Conservation (phyloP, 2,888 invertebrate species). For the Eurytoma adleriae region DNA sequence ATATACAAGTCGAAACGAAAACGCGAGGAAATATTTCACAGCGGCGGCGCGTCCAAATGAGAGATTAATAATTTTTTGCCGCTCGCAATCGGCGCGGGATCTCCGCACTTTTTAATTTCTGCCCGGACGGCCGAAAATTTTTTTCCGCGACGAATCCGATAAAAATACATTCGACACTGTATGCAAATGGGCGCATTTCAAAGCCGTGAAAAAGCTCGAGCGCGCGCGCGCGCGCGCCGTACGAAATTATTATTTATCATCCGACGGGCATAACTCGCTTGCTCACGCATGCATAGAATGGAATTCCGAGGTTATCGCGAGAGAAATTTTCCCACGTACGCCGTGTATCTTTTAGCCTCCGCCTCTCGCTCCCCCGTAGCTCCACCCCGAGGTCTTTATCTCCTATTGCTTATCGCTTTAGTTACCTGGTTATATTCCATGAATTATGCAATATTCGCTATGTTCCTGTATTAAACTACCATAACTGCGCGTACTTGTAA, state of each 20-base stretch:
- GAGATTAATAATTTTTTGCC: conserved; percentile 20
- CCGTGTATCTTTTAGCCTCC: neutral
- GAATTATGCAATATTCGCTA: too few relatives aligned
- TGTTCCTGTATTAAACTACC: too few relatives aligned
- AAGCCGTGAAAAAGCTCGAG: neutral
- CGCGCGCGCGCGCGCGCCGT: conserved; percentile 8
- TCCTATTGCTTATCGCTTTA: too few relatives aligned
- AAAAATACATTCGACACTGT: conserved; percentile 28
- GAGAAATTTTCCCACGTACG: conserved; percentile 18
- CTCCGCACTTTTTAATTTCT: conserved; percentile 24
- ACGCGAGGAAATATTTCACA: neutral
- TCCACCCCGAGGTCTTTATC: too few relatives aligned
- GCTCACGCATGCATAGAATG: neutral
- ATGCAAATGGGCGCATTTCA: conserved; percentile 17
- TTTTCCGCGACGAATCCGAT: neutral
- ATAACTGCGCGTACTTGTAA: too few relatives aligned
- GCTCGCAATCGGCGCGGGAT: neutral
- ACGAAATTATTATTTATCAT: conserved; percentile 46
- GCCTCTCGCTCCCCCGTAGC: too few relatives aligned
- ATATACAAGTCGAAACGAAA: neutral
- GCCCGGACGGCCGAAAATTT: neutral
- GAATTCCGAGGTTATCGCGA: conserved; percentile 21
- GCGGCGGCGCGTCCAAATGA: conserved; percentile 3
- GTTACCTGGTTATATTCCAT: too few relatives aligned
- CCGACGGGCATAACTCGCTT: conserved; percentile 1